phyloP scores from a whole-genome alignment of 1,140 invertebrate genomes.

The Camponotus floridanus region DNA sequence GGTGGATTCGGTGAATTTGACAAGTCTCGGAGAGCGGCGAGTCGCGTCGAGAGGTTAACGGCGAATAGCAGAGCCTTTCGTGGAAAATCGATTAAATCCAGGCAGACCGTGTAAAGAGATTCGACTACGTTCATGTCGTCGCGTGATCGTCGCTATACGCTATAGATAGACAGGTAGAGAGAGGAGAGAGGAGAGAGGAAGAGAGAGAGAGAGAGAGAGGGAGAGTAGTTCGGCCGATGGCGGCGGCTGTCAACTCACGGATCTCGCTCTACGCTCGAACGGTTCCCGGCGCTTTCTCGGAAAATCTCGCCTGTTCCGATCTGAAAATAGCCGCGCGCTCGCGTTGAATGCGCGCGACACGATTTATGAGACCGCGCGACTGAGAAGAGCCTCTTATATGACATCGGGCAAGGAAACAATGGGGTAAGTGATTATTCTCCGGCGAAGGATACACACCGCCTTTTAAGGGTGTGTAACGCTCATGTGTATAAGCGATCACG shows the following conservation, averaged over 20 bases:
- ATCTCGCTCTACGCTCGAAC: conserved; percentile 59
- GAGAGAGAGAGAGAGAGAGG: not conserved
- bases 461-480: conserved; percentile 80
- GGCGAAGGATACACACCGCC: conserved; percentile 69
- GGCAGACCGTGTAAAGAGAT: conserved; percentile 77
- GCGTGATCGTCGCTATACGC: conserved; percentile 69
- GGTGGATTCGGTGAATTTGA: conserved; percentile 45
- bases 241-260: conserved; percentile 82
- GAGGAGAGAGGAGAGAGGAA: not conserved
- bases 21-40: not conserved
- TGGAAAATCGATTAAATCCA: conserved; percentile 83
- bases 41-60: conserved; percentile 40
- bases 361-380: conserved; percentile 78
- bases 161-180: conserved; percentile 41
- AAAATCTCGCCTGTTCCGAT: conserved; percentile 19
- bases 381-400: conserved; percentile 80
- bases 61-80: conserved; percentile 64
- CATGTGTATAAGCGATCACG: conserved; percentile 57
- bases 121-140: conserved; percentile 79
- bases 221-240: conserved; percentile 75
- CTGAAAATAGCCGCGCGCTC: conserved; percentile 33
- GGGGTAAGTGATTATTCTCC: conserved; percentile 80
- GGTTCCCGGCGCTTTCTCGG: conserved; percentile 59
- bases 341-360: conserved; percentile 47
- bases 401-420: conserved; percentile 85